Percentiles rank a stretch among this genome's conserved stretches.
Evolutionary conservation across 2,888 invertebrate species (phyloP).

Genomic region (Agriopis leucophaearia): DNA sequence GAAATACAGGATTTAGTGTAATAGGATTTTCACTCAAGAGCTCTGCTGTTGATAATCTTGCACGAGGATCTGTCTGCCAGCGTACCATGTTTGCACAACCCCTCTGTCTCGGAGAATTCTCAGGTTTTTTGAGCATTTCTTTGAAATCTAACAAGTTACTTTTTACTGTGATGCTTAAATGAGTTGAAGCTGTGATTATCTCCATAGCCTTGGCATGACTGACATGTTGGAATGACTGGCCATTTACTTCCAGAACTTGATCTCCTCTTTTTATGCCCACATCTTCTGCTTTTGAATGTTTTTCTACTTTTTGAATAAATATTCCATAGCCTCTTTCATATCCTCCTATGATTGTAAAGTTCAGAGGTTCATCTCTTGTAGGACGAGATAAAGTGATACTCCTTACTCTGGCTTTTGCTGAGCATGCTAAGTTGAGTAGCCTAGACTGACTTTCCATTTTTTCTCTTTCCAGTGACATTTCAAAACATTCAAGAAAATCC

Average conservation of each 20-base stretch:
- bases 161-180: conserved; percentile 98
- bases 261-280: conserved; percentile 98
- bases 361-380: conserved; percentile 96
- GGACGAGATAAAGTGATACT: conserved; percentile 96
- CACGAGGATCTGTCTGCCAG: conserved; percentile 89
- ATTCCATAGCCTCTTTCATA: conserved; percentile 97
- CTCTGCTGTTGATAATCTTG: conserved; percentile 93
- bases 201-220: conserved; percentile 96
- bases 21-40: conserved; percentile 83
- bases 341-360: conserved; percentile 97
- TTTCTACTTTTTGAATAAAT: conserved; percentile 97
- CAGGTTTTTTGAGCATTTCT: conserved; percentile 89
- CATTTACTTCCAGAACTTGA: conserved; percentile 99
- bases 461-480: conserved; percentile 93
- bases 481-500: conserved; percentile 97
- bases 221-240: conserved; percentile 97
- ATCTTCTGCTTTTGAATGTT: conserved; percentile 97
- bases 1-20: conserved; percentile 80
- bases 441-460: conserved; percentile 94
- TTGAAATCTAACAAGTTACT: conserved; percentile 97
- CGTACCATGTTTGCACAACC: conserved; percentile 88
- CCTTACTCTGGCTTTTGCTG: conserved; percentile 97
- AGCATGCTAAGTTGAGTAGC: conserved; percentile 98
- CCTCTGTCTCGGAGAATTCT: conserved; percentile 92
- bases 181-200: conserved; percentile 96